Conservation (phyloP, 2,797 vertebrate genomes). For the Thunnus albacares region DNA sequence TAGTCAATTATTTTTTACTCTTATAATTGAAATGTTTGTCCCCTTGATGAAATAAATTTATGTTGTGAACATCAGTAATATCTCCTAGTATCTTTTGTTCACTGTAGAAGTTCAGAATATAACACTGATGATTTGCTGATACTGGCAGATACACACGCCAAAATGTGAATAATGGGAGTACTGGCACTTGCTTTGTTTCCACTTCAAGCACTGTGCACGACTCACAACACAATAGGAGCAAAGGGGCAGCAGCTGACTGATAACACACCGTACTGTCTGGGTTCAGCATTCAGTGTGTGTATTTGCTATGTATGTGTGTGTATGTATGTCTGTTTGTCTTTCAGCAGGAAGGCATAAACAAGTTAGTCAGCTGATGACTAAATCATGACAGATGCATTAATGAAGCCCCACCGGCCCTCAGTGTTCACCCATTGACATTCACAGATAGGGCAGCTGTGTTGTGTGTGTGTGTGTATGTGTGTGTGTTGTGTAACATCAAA, state of each 20-base stretch:
- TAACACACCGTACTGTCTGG: constrained; percentile 35
- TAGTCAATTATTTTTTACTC: too few species aligned
- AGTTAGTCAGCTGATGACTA: constrained; percentile 76
- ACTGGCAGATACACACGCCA: too few species aligned
- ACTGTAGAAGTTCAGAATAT: too few species aligned
- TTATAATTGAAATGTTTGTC: too few species aligned
- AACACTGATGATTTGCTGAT: too few species aligned
- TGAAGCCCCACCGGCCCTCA: constrained; percentile 65
- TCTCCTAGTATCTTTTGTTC: too few species aligned
- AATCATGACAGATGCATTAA: constrained; percentile 78
- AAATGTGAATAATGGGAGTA: too few species aligned
- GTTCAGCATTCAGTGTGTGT: constrained; percentile 17
- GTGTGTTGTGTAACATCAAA: constrained; percentile 49
- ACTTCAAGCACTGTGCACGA: too few species aligned
- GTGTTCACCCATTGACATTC: constrained; percentile 75
- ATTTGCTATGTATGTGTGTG: constrained; percentile 17
- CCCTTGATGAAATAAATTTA: too few species aligned
- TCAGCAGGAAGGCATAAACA: constrained; percentile 67
- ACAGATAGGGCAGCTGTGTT: constrained; percentile 61
- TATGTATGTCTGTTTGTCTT: constrained; percentile 40
- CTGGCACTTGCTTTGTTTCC: too few species aligned
- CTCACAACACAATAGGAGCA: background rate
- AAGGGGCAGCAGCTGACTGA: constrained; percentile 31
- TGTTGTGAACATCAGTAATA: too few species aligned
- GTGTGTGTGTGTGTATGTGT: constrained; percentile 16